Evolutionary conservation across 2,113 vertebrate species (phyloP).

Genomic region (Hemibagrus wyckioides): DNA sequence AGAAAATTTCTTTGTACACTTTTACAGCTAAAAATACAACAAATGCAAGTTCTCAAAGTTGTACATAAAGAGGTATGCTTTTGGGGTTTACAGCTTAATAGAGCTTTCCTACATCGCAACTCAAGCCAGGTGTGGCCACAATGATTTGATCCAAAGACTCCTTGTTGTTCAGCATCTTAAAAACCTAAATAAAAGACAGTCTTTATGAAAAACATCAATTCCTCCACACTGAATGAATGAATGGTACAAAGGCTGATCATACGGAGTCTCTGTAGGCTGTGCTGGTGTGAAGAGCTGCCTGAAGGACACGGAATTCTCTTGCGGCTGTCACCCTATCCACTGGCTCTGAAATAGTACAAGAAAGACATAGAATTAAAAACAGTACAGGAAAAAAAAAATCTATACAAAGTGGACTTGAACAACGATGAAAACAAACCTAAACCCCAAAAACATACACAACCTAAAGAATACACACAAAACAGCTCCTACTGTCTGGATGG

Average conservation of each 20-base stretch:
- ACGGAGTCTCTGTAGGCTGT: slow-evolving; percentile 85
- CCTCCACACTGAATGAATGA: background rate
- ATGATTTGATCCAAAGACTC: slow-evolving; percentile 88
- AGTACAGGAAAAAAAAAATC: background rate
- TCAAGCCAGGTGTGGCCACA: slow-evolving; percentile 83
- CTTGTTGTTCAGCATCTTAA: slow-evolving; percentile 86
- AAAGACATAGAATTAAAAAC: background rate
- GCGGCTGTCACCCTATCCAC: slow-evolving; percentile 81
- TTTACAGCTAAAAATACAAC: background rate
- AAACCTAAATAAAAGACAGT: slow-evolving; percentile 70
- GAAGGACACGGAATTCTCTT: slow-evolving; percentile 83
- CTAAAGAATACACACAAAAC: background rate
- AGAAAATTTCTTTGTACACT: background rate
- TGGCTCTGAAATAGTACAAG: slow-evolving; percentile 69
- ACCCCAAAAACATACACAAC: background rate
- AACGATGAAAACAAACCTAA: background rate
- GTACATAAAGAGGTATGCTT: background rate
- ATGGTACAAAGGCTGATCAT: background rate
- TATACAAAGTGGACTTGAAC: background rate
- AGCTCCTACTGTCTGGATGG: background rate
- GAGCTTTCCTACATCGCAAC: slow-evolving; percentile 79
- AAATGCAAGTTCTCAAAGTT: background rate
- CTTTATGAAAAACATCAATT: background rate
- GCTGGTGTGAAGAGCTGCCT: slow-evolving; percentile 83
- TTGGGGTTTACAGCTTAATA: too few relatives aligned